Conservation (phyloP, 2,113 vertebrate genomes). For the Trichechus manatus region DNA sequence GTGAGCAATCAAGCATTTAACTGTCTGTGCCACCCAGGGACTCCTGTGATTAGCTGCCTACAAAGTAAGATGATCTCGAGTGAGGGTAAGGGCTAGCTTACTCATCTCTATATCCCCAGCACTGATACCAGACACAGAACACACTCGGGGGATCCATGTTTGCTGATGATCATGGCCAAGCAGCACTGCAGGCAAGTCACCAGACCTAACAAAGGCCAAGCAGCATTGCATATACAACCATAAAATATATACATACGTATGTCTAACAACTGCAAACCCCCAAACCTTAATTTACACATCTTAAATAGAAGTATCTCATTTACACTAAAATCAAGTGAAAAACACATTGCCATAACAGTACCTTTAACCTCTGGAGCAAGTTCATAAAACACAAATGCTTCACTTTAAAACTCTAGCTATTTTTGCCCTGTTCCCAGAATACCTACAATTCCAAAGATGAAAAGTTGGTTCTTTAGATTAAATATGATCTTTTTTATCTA, state of each 20-base stretch:
- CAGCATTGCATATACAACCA: neutral
- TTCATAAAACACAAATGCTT: neutral
- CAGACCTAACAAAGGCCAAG: neutral
- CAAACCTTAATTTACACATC: neutral
- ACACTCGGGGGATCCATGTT: fast-evolving
- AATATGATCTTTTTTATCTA: neutral
- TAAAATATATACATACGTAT: too few relatives aligned
- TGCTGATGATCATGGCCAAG: too few relatives aligned
- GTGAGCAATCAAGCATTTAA: neutral
- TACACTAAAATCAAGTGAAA: constrained; percentile 37
- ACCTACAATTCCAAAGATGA: neutral
- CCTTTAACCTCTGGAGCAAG: neutral
- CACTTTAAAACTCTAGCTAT: neutral
- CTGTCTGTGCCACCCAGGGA: neutral
- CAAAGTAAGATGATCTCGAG: neutral
- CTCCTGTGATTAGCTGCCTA: neutral
- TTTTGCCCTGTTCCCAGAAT: neutral
- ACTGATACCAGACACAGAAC: neutral
- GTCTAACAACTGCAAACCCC: neutral
- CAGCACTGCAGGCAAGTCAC: neutral
- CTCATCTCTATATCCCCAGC: neutral
- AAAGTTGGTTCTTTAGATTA: neutral
- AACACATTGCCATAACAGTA: neutral
- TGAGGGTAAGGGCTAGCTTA: too few relatives aligned
- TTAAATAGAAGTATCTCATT: constrained; percentile 7